Base-by-base conservation (phyloP, 2,888 invertebrate species). In the Tupiocoris notatus region DNA sequence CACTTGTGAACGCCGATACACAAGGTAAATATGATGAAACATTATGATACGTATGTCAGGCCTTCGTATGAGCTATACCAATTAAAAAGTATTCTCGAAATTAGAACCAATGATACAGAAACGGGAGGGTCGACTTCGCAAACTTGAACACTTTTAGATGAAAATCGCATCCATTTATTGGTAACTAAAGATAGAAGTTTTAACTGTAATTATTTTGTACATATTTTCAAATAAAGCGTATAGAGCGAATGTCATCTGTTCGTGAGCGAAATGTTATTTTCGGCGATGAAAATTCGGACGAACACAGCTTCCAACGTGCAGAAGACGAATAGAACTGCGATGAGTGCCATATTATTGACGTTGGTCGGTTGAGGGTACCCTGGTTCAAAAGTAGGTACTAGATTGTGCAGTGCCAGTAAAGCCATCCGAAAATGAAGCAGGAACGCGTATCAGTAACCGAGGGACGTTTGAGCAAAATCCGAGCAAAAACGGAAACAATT, bases 221-320 rank as follows among this genome's bases (percentile, higher is more conserved):
- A 67, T 57, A 67, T 24, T 12, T 65, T 39, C 18, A 21, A 22
- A 17, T 17, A 70, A n/a, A 70, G 70, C 70, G 70, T 70, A 70
- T 17, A 7, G 20, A 63, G 22, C 24, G 57, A 59, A 23, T 20
- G n/a, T 70, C 59, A 70, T 70, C 59, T 57, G 24, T 70, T 57
- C 7, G 70, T 58, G 12, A 25, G 20, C 23, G 75, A 64, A 3
- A 66, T 56, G n/a, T 77, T 74, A 23, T 78, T 68, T n/a, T 75
- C 78, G 18, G 75, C 75, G 16, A 78, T 59, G 66, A 78, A 54
- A 23, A 78, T 77, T 64, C 75, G 68, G 74, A 78, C 78, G 57
- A 78, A 57, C 66, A 78, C 77, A 6, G 78, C 78, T 66, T 78
- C 78, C 65, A 78, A 56, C 17, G 78, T 78, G 77, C 78, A 78